Evolutionary conservation across 2,797 vertebrate genomes (phyloP).

Genomic region (Zenarchopterus dispar): DNA sequence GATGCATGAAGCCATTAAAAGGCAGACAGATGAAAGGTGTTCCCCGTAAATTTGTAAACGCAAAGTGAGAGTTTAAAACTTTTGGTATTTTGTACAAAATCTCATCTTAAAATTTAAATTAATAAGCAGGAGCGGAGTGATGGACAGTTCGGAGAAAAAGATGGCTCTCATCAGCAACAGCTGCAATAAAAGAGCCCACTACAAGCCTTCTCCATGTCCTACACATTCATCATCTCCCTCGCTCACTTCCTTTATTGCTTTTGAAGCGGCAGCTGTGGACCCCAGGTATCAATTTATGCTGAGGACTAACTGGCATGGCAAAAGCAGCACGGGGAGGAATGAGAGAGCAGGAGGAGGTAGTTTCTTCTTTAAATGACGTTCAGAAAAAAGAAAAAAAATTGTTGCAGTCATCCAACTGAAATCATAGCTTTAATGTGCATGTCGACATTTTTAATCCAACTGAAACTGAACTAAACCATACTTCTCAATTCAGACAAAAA

Average conservation of each 20-base stretch:
- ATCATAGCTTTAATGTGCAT: too few relatives aligned
- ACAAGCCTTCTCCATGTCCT: constrained; percentile 29
- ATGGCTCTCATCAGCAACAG: constrained; percentile 36
- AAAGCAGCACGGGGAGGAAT: constrained; percentile 38
- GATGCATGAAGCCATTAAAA: constrained; percentile 20
- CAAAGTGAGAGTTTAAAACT: constrained; percentile 28
- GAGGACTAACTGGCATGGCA: constrained; percentile 63
- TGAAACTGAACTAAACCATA: too few relatives aligned
- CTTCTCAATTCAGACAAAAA: too few relatives aligned
- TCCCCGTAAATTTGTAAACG: constrained; percentile 3
- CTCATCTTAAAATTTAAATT: constrained; percentile 25
- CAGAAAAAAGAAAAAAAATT: too few relatives aligned
- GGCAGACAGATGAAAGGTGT: constrained; percentile 2
- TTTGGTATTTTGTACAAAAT: constrained; percentile 16
- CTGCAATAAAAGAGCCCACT: constrained; percentile 21
- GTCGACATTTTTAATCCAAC: too few relatives aligned
- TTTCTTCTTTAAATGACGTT: too few relatives aligned
- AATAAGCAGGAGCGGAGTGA: constrained; percentile 18
- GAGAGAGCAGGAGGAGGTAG: constrained; percentile 12
- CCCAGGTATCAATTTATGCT: constrained; percentile 56
- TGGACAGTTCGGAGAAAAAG: constrained; percentile 20
- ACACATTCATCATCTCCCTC: constrained; percentile 41
- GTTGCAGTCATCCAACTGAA: too few relatives aligned
- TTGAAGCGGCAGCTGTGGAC: constrained; percentile 47
- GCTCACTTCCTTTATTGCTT: constrained; percentile 48